Percentiles rank a stretch among this genome's conserved stretches.
These are phyloP conservation scores for Listronotus oregonensis DNA, from an alignment of 1,140 invertebrate genomes.

Conservation along the genomic window DNA sequence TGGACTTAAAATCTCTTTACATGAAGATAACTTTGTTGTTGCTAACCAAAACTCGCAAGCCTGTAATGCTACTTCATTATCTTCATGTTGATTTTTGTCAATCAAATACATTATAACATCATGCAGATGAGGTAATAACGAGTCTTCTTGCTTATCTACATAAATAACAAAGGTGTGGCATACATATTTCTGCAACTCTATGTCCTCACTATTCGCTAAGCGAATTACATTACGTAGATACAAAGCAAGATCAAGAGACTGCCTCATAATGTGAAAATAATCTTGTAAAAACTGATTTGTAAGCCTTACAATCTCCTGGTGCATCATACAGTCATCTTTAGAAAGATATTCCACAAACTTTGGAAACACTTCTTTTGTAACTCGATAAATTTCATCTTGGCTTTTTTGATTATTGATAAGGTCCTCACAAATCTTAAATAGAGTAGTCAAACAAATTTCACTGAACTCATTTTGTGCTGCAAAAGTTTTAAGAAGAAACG, in stretches of 20 bases:
- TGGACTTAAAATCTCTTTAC: constrained; percentile 86
- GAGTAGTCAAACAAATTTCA: constrained; percentile 50
- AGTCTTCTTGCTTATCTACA: constrained; percentile 50
- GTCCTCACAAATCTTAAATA: constrained; percentile 53
- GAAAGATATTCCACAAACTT: constrained; percentile 43
- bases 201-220: constrained; percentile 45
- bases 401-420: constrained; percentile 43
- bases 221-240: constrained; percentile 50
- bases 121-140: constrained; percentile 83
- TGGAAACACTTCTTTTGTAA: constrained; percentile 47
- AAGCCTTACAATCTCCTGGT: constrained; percentile 42
- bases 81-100: constrained; percentile 87
- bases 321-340: constrained; percentile 42
- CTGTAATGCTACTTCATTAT: constrained; percentile 93
- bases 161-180: constrained; percentile 53
- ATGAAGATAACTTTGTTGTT: constrained; percentile 92
- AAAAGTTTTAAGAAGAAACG: constrained; percentile 45
- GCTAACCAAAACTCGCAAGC: constrained; percentile 99
- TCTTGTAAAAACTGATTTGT: constrained; percentile 53
- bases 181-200: constrained; percentile 49
- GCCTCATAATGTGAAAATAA: constrained; percentile 47
- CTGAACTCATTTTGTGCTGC: constrained; percentile 45
- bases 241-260: constrained; percentile 42
- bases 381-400: constrained; percentile 45
- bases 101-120: constrained; percentile 99